phyloP scores from a whole-genome alignment of 2,113 vertebrate genomes.

The Deroptyus accipitrinus region DNA sequence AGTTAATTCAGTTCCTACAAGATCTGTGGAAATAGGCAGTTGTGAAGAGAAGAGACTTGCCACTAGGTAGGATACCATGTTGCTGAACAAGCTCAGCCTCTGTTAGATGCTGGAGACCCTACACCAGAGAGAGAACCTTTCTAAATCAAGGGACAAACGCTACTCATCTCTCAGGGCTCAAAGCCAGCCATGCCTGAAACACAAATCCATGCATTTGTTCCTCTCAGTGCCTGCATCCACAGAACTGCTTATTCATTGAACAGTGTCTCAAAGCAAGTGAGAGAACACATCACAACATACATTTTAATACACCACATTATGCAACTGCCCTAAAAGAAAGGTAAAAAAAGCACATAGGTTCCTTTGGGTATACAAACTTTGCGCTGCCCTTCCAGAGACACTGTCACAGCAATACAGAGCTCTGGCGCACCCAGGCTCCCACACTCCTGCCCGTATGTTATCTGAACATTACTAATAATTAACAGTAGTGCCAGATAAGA shows the following conservation, averaged over 20 bases:
- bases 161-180: not conserved
- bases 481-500: not conserved
- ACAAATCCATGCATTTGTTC: not conserved
- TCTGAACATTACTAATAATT: not conserved
- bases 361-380: not conserved
- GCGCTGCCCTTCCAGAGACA: not conserved
- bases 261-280: not conserved
- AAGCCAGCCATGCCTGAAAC: not conserved
- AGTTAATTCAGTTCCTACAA: not conserved
- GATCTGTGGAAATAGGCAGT: not conserved
- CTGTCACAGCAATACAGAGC: not conserved
- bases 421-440: not conserved
- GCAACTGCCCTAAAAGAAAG: not conserved
- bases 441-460: not conserved
- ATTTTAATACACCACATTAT: not conserved
- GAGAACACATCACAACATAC: not conserved
- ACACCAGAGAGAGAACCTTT: not conserved
- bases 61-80: not conserved
- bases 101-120: not conserved
- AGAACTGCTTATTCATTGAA: not conserved
- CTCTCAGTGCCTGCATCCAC: accelerated
- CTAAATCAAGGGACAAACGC: not conserved
- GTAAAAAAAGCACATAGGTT: not conserved
- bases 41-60: not conserved
- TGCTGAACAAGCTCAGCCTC: not conserved